These are phyloP conservation scores for Acromyrmex charruanus DNA, from an alignment of 1,140 invertebrate species.

Conservation along the genomic window DNA sequence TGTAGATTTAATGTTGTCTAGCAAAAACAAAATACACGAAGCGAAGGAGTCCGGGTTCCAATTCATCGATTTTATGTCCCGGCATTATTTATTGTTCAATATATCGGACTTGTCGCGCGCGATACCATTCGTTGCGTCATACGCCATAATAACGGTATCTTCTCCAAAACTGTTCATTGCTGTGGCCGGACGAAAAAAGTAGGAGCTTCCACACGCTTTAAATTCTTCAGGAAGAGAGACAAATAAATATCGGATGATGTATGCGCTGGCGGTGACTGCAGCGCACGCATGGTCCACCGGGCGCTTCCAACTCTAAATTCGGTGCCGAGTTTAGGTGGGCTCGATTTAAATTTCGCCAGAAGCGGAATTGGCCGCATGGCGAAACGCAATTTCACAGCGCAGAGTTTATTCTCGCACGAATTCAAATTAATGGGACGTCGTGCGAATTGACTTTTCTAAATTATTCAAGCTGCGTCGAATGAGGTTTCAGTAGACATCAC, in stretches of 20 bases:
- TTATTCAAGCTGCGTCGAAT: conserved; percentile 65
- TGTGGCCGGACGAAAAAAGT: conserved; percentile 50
- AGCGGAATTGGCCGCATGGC: conserved; percentile 78
- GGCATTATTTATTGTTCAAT: conserved; percentile 82
- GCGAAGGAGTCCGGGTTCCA: conserved; percentile 75
- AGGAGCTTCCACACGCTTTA: conserved; percentile 59
- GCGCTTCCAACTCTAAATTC: conserved; percentile 80
- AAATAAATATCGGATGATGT: conserved; percentile 78
- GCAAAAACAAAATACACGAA: conserved; percentile 75
- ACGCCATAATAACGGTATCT: conserved; percentile 82
- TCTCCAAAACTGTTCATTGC: conserved; percentile 77
- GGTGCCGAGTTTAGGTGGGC: conserved; percentile 70
- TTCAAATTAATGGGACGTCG: conserved; percentile 80
- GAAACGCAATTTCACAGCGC: conserved; percentile 80
- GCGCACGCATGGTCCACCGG: conserved; percentile 47
- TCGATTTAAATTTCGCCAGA: conserved; percentile 80
- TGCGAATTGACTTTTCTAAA: conserved; percentile 72
- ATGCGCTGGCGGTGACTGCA: conserved; percentile 54
- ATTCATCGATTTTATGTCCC: conserved; percentile 83
- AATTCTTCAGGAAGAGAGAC: conserved; percentile 70
- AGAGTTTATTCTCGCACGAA: conserved; percentile 76
- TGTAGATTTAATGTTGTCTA: conserved; percentile 73
- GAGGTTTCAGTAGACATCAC: conserved; percentile 62
- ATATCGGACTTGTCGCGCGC: conserved; percentile 80
- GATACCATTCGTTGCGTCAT: conserved; percentile 83